Evolutionary conservation across 2,797 vertebrate genomes (phyloP).

Genomic region (Chloroceryle amazona): DNA sequence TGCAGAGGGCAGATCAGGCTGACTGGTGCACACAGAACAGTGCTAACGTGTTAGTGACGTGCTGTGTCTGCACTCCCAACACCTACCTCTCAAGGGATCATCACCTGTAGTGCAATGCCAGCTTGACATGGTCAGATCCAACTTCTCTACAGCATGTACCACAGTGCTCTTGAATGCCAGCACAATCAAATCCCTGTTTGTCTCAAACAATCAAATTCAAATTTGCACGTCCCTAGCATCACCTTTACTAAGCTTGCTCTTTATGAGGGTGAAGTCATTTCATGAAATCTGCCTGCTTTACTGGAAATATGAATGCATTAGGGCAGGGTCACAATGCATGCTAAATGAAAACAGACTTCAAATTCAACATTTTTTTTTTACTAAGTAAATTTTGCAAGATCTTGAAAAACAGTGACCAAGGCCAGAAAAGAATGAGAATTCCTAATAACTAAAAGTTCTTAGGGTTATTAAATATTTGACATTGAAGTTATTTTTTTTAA

Average conservation of each 20-base stretch:
- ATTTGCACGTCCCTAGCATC: neutral
- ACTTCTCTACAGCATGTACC: neutral
- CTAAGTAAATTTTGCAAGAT: neutral
- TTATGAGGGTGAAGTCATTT: neutral
- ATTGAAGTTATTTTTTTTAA: neutral
- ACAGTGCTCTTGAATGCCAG: neutral
- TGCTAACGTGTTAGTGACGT: too few species aligned
- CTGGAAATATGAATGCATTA: neutral
- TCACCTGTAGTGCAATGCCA: neutral
- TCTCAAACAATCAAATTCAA: neutral
- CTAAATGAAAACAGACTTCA: neutral
- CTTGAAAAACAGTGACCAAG: neutral
- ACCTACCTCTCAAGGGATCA: neutral
- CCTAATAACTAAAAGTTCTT: neutral
- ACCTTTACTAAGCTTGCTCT: neutral
- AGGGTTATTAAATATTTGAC: neutral
- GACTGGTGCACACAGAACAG: neutral
- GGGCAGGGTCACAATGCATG: neutral
- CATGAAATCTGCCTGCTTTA: neutral
- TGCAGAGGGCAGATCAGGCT: neutral
- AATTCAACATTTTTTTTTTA: neutral
- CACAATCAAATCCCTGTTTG: neutral
- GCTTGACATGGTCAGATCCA: neutral
- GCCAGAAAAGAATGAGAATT: neutral
- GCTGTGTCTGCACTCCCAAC: neutral